A percentile compares a stretch with the other conserved stretches of the same genome.
Evolutionary conservation across 1,140 invertebrate species (phyloP).

Genomic region (Pseudomyrmex pallidus): DNA sequence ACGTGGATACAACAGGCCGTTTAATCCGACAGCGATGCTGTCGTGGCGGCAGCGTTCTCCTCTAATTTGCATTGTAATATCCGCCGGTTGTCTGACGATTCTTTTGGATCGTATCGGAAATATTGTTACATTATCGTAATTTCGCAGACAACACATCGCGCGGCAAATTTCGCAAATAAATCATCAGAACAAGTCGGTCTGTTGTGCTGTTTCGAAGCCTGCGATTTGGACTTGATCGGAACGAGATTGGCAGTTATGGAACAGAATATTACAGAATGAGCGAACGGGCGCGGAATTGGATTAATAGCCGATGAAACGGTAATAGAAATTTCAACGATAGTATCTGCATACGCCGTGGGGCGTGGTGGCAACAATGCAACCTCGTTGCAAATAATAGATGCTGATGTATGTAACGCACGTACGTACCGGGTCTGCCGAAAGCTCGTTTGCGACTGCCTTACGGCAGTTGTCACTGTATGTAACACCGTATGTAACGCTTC

Average conservation of each 20-base stretch:
- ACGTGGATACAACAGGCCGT: background rate
- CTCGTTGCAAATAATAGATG: conserved; percentile 38
- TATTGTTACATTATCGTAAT: conserved; percentile 40
- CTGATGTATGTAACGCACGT: background rate
- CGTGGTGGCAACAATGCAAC: conserved; percentile 46
- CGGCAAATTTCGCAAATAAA: conserved; percentile 11
- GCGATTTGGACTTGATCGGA: background rate
- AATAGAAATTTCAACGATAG: conserved; percentile 76
- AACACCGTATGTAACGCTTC: background rate
- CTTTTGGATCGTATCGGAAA: conserved; percentile 34
- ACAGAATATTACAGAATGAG: background rate
- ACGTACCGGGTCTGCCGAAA: background rate
- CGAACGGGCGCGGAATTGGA: conserved; percentile 64
- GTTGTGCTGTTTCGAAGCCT: background rate
- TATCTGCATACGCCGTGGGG: conserved; percentile 55
- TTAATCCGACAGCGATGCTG: conserved; percentile 22
- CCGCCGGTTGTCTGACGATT: conserved; percentile 18
- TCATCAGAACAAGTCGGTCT: background rate
- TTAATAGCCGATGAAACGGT: conserved; percentile 73
- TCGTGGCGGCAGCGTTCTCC: conserved; percentile 1
- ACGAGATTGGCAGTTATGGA: background rate
- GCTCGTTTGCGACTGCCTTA: conserved; percentile 39
- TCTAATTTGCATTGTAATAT: conserved; percentile 54
- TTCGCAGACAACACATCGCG: background rate
- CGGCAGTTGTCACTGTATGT: conserved; percentile 25